Evolutionary conservation across 2,797 vertebrate species (phyloP), one percentile per base, ranked within the genome.

Genomic region (Platyrinchus mystaceus): DNA sequence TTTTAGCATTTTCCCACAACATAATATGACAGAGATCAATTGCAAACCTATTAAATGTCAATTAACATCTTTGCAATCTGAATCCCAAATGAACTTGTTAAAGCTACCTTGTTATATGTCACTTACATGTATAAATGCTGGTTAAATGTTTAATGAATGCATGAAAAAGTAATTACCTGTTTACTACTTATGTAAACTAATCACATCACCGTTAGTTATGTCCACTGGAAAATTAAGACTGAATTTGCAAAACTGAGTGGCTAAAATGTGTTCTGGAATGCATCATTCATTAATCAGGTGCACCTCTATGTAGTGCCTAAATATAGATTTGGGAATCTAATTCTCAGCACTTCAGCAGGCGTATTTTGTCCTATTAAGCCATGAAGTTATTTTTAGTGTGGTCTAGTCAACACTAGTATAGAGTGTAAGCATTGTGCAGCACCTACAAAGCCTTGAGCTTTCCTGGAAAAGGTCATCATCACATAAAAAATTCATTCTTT

Each of bases 41-140:
- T 97, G 93, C 70, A 62, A 95, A 96, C 88, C 91, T 96, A 95
- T 96, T 97, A 97, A 97, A 97, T 88, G 86, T 94, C 96, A 97
- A 93, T 97, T 97, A 98, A 93, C 86, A 94, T 91, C 94, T 97
- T 93, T 95, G 86, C 74, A 91, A 97, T 92, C 87, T 84, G 96
- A 97, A 97, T 97, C 94, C 86, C 93, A 96, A 97, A 97, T 93
- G 89, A 98, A 95, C 80, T 82, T 93, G 89, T 93, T 95, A 94
- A 94, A 87, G 84, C 76, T 84, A 80, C 83, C 91, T 97, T 95
- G 67, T 96, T 97, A 69, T 81, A 92, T 94, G 82, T 94, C 96
- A 92, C 91, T 77, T 97, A 91, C 87, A 77, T 70, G 44, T 94
- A 86, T 89, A 97, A 97, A 97, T 94, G 73, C 90, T 89, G 44